Evolutionary conservation across 2,888 invertebrate genomes (phyloP), one percentile per base, ranked within the genome.

Genomic region (Deroplatys truncata): DNA sequence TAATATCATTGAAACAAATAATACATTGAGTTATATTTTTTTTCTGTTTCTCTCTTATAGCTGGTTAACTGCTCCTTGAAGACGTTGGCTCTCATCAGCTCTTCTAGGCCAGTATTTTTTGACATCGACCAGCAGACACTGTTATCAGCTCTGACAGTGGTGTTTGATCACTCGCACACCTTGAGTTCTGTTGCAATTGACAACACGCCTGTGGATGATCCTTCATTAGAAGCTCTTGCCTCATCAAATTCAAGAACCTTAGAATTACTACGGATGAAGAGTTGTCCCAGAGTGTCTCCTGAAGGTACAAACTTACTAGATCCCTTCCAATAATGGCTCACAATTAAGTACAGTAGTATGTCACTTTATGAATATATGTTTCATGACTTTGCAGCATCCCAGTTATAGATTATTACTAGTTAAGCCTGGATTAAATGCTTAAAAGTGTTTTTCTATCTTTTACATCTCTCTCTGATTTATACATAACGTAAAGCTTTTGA

Each of bases 211-310:
- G 89, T 91, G 7, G 91, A 91, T 85, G 91, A 91, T 86, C 89
- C 91, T 28, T 91, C 90, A 9, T 89, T 92, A 20, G 91, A 91
- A 20, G 91, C 92, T 20, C 89, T 92, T 29, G 91, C 91, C 8
- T 90, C 91, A 7, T 91, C 91, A n/a, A 91, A 91, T 28, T 91
- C 92, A 25, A 92, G 91, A 84, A 92, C 92, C 7, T 90, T 93
- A 20, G 92, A 92, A 89, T 91, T 93, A 31, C 90, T 92, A 35
- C 92, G 92, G 28, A 91, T 92, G 86, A 92, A 92, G 89, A 92
- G 92, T 86, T 92, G 91, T 85, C 91, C 92, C 5, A 91, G 91
- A 35, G 91, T 92, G 20, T 92, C 92, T 72, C 91, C 92, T 2
- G 92, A 92, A 91, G 93, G 93, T 93, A 91, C 86, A 84, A 9